Base-by-base conservation (phyloP, 2,797 vertebrate genomes). In the Gambelia wislizenii region DNA sequence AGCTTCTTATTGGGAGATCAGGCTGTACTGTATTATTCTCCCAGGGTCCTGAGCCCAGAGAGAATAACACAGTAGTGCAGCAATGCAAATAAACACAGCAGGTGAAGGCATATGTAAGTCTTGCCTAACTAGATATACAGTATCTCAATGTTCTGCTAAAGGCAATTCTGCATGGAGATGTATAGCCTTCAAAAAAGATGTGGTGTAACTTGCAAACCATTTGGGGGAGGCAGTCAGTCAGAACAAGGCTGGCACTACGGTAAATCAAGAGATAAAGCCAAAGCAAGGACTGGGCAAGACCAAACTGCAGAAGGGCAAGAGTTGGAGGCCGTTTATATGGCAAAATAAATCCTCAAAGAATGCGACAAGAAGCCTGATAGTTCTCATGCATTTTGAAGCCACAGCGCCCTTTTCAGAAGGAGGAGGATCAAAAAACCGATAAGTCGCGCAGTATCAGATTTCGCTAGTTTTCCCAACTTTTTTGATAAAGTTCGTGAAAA, bases 61-160 rank as follows among this genome's bases (percentile, higher is more conserved):
- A 56, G 30, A 69, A 33, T 67, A 67, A 33, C 74, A 69, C 42
- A 75, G 52, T 33, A 27, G 30, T 61, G 22, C 22, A 80, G 20
- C 67, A 85, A 42, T 80, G 27, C 49, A 81, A 81, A 81, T 87
- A 81, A 81, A 81, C 67, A n/a, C 39, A 30, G 49, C 30, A 39
- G 30, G 22, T 36, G 52, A 74, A 59, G 22, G 20, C 5, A 1
- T 39, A 39, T 7, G 13, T 2, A 56, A 16, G 22, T 14, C 10
- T n/a, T 54, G 9, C n/a, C 42, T 30, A 52, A 27, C 27, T 83
- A 30, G 81, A 49, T 39, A 16, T n/a, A n/a, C n/a, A 69, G 54
- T n/a, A n/a, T 25, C 22, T 27, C 47, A 69, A 1, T 14, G 42
- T 52, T 52, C 20, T 42, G 49, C 47, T 27, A 16, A 52, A 80